Evolutionary conservation across 2,797 vertebrate genomes (phyloP).

Genomic region (Sorex maritimensis): DNA sequence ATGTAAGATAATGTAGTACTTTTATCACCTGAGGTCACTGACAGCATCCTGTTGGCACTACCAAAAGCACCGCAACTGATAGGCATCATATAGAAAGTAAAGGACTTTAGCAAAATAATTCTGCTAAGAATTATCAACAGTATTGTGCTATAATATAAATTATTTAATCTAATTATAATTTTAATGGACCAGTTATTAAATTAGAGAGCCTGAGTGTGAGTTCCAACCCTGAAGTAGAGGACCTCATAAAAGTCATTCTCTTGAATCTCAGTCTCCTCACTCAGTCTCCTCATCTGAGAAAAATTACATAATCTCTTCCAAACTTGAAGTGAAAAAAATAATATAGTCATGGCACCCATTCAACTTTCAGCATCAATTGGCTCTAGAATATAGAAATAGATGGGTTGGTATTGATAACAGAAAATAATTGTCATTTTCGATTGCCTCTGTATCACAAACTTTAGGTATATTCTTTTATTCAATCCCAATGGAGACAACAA

Average conservation of each 20-base stretch:
- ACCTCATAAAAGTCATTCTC: background rate
- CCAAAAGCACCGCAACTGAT: background rate
- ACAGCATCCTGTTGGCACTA: background rate
- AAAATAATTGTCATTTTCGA: background rate
- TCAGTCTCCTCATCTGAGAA: background rate
- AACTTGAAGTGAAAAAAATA: background rate
- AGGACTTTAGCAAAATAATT: background rate
- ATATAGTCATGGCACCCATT: background rate
- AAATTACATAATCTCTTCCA: background rate
- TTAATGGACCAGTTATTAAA: background rate
- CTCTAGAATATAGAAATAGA: background rate
- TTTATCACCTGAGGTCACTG: conserved; percentile 5
- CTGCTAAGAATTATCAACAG: background rate
- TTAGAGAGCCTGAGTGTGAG: background rate
- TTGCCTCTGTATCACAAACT: background rate
- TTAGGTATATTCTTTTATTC: background rate
- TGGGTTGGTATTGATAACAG: background rate
- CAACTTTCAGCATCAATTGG: background rate
- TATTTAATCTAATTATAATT: conserved; percentile 6
- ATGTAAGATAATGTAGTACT: background rate
- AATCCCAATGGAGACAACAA: background rate
- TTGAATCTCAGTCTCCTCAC: background rate
- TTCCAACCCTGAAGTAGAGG: background rate
- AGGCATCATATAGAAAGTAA: background rate
- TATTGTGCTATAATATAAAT: background rate